A percentile compares a stretch with the other conserved stretches of the same genome.
phyloP scores from a whole-genome alignment of 1,140 invertebrate species.

The Tribolium madens region DNA sequence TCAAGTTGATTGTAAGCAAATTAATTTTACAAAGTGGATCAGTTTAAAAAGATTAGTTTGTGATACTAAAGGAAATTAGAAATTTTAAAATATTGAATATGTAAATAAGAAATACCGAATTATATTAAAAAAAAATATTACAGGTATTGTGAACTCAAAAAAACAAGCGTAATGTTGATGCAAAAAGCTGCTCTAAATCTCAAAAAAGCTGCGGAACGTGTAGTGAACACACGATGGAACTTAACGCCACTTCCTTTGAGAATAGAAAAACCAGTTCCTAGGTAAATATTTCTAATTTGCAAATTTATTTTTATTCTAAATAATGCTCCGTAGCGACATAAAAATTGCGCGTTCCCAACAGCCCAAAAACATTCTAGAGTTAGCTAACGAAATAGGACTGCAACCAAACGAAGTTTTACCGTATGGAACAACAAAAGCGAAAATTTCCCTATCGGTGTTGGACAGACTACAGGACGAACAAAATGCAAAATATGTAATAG shows the following conservation, averaged over 20 bases:
- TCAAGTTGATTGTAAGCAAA: too few relatives aligned
- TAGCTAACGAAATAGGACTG: slow-evolving; percentile 91
- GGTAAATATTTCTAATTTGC: slow-evolving; percentile 64
- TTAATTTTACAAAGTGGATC: too few relatives aligned
- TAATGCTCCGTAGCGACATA: slow-evolving; percentile 80
- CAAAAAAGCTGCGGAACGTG: slow-evolving; percentile 70
- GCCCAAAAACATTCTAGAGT: slow-evolving; percentile 83
- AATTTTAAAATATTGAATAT: too few relatives aligned
- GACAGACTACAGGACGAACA: slow-evolving; percentile 78
- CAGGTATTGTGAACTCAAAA: not conserved
- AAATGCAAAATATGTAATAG: slow-evolving; percentile 94
- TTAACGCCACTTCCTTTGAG: slow-evolving; percentile 73
- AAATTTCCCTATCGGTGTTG: slow-evolving; percentile 86
- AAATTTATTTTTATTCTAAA: not conserved
- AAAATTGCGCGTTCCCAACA: slow-evolving; percentile 87
- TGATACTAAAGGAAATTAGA: too few relatives aligned
- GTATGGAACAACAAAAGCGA: slow-evolving; percentile 96
- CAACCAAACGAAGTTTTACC: slow-evolving; percentile 83
- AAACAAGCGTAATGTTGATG: slow-evolving; percentile 83
- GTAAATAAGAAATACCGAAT: too few relatives aligned
- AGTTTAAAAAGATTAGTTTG: too few relatives aligned
- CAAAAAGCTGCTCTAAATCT: slow-evolving; percentile 93
- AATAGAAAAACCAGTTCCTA: slow-evolving; percentile 77
- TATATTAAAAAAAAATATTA: too few relatives aligned
- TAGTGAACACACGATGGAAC: slow-evolving; percentile 74